Conservation (phyloP, 2,113 vertebrate genomes). For the Pica pica region DNA sequence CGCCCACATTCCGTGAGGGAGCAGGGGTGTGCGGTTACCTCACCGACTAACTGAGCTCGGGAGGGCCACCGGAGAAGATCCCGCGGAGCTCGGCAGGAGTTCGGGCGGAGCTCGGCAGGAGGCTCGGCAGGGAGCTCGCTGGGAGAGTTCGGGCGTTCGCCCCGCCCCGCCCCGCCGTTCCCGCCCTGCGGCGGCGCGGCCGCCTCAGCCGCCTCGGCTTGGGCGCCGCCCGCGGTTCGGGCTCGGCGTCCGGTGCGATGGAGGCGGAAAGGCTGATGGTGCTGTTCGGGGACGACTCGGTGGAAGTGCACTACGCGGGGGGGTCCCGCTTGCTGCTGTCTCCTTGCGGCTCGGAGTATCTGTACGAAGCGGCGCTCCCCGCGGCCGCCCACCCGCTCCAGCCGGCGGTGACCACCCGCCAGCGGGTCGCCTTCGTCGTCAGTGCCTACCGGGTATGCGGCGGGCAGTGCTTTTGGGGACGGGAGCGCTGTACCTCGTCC, state of each 20-base stretch:
- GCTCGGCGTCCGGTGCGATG: not conserved
- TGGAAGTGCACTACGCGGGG: slow-evolving; percentile 74
- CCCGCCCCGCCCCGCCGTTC: not conserved
- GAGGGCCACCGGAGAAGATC: too few species aligned
- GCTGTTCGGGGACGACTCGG: slow-evolving; percentile 80
- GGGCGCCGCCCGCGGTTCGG: rapidly evolving
- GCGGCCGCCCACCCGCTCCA: slow-evolving; percentile 70
- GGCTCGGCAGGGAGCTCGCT: too few species aligned
- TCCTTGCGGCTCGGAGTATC: slow-evolving; percentile 84
- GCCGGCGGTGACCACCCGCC: slow-evolving; percentile 65
- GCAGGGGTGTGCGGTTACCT: too few species aligned
- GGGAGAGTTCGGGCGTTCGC: rapidly evolving
- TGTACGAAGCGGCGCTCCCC: slow-evolving; percentile 65
- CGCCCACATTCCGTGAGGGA: too few species aligned
- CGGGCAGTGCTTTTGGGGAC: not conserved
- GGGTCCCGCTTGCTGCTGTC: slow-evolving; percentile 78
- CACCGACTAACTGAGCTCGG: rapidly evolving
- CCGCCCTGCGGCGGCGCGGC: not conserved
- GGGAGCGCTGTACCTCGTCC: not conserved
- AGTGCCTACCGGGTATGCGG: slow-evolving; percentile 76
- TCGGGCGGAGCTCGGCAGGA: not conserved
- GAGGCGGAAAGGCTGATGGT: slow-evolving; percentile 63
- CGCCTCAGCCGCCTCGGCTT: rapidly evolving
- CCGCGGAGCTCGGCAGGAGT: too few species aligned
- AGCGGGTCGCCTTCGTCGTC: slow-evolving; percentile 81